These are phyloP conservation scores for Saccopteryx leptura DNA, from an alignment of 2,113 vertebrate genomes.

Conservation along the genomic window DNA sequence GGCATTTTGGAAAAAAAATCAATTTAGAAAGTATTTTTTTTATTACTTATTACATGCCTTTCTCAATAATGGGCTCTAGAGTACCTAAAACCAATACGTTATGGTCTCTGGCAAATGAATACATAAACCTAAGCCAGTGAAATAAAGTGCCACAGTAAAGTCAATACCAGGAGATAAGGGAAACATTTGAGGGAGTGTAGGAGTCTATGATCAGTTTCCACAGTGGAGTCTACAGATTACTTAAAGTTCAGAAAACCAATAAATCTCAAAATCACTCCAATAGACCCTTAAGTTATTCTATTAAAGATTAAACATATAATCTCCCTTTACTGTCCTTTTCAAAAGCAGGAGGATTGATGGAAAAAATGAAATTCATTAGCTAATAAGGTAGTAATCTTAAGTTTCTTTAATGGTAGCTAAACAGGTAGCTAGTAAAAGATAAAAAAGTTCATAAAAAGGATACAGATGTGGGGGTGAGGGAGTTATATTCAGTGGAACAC, in stretches of 20 bases:
- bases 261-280: not conserved
- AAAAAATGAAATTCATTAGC: not conserved
- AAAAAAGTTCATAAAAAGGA: not conserved
- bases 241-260: slow-evolving; percentile 50
- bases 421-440: slow-evolving; percentile 20
- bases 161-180: not conserved
- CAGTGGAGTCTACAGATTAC: not conserved
- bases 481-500: no score
- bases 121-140: slow-evolving; percentile 7
- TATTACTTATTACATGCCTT: slow-evolving; percentile 6
- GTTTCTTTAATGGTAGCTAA: slow-evolving; percentile 5
- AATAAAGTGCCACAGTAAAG: not conserved
- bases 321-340: not conserved
- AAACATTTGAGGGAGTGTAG: not conserved
- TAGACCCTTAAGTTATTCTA: not conserved
- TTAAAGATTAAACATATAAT: slow-evolving; percentile 7
- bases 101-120: not conserved
- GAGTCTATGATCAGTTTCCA: slow-evolving; percentile 17
- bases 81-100: slow-evolving; percentile 7
- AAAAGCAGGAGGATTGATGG: not conserved
- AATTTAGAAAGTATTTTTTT: not conserved
- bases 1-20: slow-evolving; percentile 20
- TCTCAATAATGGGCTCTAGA: not conserved
- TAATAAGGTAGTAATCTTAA: not conserved
- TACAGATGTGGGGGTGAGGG: no score